Conservation (phyloP, 1,140 invertebrate genomes). For the Bradysia coprophila region DNA sequence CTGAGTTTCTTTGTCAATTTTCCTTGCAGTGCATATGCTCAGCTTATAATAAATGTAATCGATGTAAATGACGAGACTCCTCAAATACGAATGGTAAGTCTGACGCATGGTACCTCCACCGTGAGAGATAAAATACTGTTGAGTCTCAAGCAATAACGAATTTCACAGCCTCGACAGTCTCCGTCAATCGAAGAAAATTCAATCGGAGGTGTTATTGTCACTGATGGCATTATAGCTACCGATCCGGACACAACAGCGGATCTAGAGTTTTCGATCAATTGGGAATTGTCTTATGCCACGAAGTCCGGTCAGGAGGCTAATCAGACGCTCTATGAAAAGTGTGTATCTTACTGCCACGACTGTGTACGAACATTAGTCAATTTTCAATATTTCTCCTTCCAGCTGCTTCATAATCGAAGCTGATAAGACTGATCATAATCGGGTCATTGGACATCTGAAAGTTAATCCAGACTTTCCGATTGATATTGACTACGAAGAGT, state of each 20-base stretch:
- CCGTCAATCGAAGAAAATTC: conserved; percentile 31
- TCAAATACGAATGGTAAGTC: conserved; percentile 23
- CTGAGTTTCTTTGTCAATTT: no score
- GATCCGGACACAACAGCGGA: conserved; percentile 32
- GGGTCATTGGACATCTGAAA: conserved; percentile 1
- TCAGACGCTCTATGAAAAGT: conserved; percentile 16
- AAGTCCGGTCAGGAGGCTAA: conserved; percentile 26
- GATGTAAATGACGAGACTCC: conserved; percentile 39
- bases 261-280: conserved; percentile 30
- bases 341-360: conserved; percentile 2
- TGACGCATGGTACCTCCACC: not conserved
- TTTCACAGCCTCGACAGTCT: conserved; percentile 18
- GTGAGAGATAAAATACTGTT: not conserved
- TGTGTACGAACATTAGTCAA: not conserved
- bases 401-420: conserved; percentile 5
- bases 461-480: conserved; percentile 3
- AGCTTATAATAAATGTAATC: conserved; percentile 28
- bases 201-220: conserved; percentile 20
- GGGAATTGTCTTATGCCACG: conserved; percentile 29
- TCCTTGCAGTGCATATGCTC: conserved; percentile 26
- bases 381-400: not conserved
- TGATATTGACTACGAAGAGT: conserved; percentile 31
- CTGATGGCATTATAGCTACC: conserved; percentile 19
- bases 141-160: no score
- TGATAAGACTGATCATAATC: not conserved